These are phyloP conservation scores for Remorina albescens DNA, from an alignment of 2,797 vertebrate genomes.

Conservation along the genomic window DNA sequence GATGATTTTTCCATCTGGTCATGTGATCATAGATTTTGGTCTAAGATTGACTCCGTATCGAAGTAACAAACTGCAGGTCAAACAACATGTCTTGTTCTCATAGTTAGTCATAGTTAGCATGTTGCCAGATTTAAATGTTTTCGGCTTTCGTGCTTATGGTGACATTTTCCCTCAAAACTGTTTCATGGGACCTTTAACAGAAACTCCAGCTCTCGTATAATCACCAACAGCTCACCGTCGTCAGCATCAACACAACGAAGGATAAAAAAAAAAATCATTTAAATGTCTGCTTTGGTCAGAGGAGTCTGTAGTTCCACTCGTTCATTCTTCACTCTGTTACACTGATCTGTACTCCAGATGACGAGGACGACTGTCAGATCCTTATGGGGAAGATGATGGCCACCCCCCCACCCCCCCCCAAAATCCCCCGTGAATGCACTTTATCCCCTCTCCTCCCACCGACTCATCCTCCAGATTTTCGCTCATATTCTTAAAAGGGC, in stretches of 20 bases:
- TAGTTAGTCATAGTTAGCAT: too few relatives aligned
- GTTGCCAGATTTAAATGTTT: neutral
- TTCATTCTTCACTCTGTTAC: neutral
- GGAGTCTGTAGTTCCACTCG: neutral
- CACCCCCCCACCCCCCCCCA: slow-evolving; percentile 10
- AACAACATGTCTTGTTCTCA: too few relatives aligned
- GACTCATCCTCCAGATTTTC: neutral
- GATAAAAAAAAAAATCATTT: too few relatives aligned
- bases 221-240: neutral
- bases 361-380: neutral
- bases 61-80: too few relatives aligned
- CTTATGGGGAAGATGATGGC: neutral
- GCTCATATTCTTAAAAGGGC: neutral
- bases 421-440: slow-evolving; percentile 57
- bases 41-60: neutral
- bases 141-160: neutral
- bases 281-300: neutral
- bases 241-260: neutral
- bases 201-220: neutral
- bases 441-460: slow-evolving; percentile 30
- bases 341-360: neutral
- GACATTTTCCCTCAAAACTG: neutral
- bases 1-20: too few relatives aligned
- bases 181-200: slow-evolving; percentile 38
- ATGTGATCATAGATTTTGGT: too few relatives aligned